Base-by-base conservation (phyloP, 2,888 invertebrate species). In the Phrixothrix hirtus region DNA sequence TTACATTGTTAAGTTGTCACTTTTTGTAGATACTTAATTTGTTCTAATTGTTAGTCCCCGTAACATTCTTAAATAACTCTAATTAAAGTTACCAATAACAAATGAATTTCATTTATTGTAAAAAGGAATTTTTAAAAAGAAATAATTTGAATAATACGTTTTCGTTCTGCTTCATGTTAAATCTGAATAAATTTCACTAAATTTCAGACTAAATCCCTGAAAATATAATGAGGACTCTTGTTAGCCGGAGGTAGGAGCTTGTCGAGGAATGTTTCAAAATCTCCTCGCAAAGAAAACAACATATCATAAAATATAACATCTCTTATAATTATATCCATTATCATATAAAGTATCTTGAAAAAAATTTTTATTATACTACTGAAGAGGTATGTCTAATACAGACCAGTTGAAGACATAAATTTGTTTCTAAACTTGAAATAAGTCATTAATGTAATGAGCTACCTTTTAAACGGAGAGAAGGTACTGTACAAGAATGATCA, bases 391-490 rank as follows among this genome's bases (percentile, higher is more conserved):
- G 15, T 44, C 36, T 46, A 46, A 41, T 47, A 39, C 39, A 26
- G 37, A 26, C 34, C 12, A 35, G 39, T 34, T 41, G 11, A 35
- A 43, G 17, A 30, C 50, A 38, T 50, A 50, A 50, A 50, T 38
- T 38, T 38, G 37, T 32, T 29, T 13, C 21, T 21, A 41, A 39
- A 44, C 27, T 39, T 31, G 12, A 50, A 50, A 38, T 50, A 50
- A 51, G 51, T 51, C 51, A 51, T 51, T 51, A 51, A 51, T 39
- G 34, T 44, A 45, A 45, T 36, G 45, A 51, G 51, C 44, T 34
- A 39, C 29, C 39, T 31, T 15, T 38, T 42, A 37, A 37, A 27
- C 35, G 25, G 13, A 47, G 39, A 34, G 21, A 47, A 47, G 36
- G 27, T 34, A 21, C 21, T 11, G 26, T 41, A 42, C 48, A 48